Evolutionary conservation across 2,113 vertebrate genomes (phyloP), one percentile per base, ranked within the genome.

Genomic region (Cebidichthys violaceus): DNA sequence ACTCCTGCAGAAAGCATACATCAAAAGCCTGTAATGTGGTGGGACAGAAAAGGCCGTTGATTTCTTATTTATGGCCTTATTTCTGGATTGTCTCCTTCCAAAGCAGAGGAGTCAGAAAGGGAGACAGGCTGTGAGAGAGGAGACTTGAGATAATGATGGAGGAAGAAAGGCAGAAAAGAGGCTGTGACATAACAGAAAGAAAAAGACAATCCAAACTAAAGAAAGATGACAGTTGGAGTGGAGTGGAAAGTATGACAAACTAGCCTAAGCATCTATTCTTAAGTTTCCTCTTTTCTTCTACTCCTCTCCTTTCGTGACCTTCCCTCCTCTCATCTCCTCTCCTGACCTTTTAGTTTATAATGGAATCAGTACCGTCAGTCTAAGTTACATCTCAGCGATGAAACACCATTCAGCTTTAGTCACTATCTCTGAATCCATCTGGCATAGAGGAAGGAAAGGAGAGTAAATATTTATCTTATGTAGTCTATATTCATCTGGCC

Each of bases 41-140:
- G 89, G 91, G 94, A 95, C 89, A 95, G 90, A 93, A 95, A 94
- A 93, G 88, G 89, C 90, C 88, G 92, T 88, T 92, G 91, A 94
- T 95, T 96, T 96, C 90, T 96, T 95, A 96, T 96, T 96, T 96
- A 96, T 94, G 88, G 92, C 70, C 88, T 93, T 95, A 96, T 94
- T 96, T 95, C 91, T 91, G 92, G 90, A 89, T 86, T 83, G 81
- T 93, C 85, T 94, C 94, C 94, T 90, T 68, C 79, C 73, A 24
- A 73, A 83, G 83, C 83, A 62, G 79, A 79, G 82, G 66, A 29
- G 31, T 79, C 55, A 10, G 74, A 81, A 61, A 71, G 62, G 65
- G 62, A 68, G 64, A 69, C 74, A 69, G 35, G 29, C 29, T 17
- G 43, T 4, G 66, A 45, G 64, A 64, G 70, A 59, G 43, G 78